Evolutionary conservation across 2,113 vertebrate genomes (phyloP).

Genomic region (Phylloscopus trochiloides): DNA sequence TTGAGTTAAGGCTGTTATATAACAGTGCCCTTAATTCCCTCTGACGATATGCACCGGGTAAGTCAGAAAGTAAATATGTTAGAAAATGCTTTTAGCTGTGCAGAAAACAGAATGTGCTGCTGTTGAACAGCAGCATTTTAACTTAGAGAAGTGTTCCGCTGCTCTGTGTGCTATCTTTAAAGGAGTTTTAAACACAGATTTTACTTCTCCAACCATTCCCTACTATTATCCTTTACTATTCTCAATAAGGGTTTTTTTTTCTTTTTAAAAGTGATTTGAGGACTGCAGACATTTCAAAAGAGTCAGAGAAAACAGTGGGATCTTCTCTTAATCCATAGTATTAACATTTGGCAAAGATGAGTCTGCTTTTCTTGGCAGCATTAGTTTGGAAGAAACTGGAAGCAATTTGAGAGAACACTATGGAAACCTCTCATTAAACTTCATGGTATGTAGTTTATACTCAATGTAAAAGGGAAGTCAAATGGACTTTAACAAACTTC

Average conservation of each 20-base stretch:
- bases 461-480: not conserved
- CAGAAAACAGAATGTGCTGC: not conserved
- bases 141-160: not conserved
- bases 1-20: not conserved
- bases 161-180: not conserved
- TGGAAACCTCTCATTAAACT: not conserved
- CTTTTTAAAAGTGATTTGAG: not conserved
- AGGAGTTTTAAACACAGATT: not conserved
- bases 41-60: not conserved
- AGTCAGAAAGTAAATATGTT: not conserved
- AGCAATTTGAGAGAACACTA: not conserved
- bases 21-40: not conserved
- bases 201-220: not conserved
- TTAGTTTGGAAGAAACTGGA: not conserved
- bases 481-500: not conserved
- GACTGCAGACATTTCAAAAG: not conserved
- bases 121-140: not conserved
- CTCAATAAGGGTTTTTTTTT: not conserved
- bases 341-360: not conserved
- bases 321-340: not conserved
- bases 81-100: not conserved
- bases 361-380: not conserved
- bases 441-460: not conserved
- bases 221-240: not conserved
- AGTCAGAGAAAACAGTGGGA: not conserved